Conservation (phyloP, 2,888 invertebrate species). For the Nephrocerus scutellatus region DNA sequence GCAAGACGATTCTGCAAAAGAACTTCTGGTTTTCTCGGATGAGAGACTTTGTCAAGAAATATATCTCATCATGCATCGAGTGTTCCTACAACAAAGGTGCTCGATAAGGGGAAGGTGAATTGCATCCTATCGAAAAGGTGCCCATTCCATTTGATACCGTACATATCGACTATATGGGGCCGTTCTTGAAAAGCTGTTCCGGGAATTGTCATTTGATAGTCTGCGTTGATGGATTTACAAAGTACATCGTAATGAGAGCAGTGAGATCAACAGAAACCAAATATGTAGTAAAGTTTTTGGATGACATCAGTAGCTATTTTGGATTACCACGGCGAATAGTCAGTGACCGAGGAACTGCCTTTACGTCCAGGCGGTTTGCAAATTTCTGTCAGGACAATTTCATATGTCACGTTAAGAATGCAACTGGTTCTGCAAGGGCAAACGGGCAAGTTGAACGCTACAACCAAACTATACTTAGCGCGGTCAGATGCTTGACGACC, state of each 20-base stretch:
- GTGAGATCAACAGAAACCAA: slow-evolving; percentile 15
- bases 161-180: slow-evolving; percentile 13
- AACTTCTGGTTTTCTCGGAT: slow-evolving; percentile 46
- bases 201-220: slow-evolving; percentile 12
- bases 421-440: too few relatives aligned
- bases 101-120: slow-evolving; percentile 7
- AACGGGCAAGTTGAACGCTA: too few relatives aligned
- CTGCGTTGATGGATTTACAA: slow-evolving; percentile 15
- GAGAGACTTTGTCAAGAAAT: slow-evolving; percentile 36
- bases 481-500: too few relatives aligned
- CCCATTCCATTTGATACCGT: slow-evolving; percentile 10
- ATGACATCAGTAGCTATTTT: slow-evolving; percentile 19
- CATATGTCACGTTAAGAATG: too few relatives aligned
- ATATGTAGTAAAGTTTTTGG: slow-evolving; percentile 9
- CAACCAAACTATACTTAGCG: too few relatives aligned
- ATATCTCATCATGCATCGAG: slow-evolving; percentile 27
- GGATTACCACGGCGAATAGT: slow-evolving; percentile 26
- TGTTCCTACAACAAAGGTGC: slow-evolving; percentile 37
- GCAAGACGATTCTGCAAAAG: slow-evolving; percentile 26
- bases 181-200: slow-evolving; percentile 12
- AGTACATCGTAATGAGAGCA: slow-evolving; percentile 11
- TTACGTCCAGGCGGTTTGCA: too few relatives aligned
- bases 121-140: slow-evolving; percentile 7
- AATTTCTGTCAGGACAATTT: too few relatives aligned
- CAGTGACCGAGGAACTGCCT: too few relatives aligned